A percentile compares a stretch with the other conserved stretches of the same genome.
Evolutionary conservation across 2,113 vertebrate species (phyloP).

Genomic region (pig (Sus scrofa)): T2T-Sscrofa CM000824.6:181598501-181599000

Average conservation of each 20-base stretch:
- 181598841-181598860: not conserved
- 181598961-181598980: not conserved
- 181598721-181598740: not conserved
- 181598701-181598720: not conserved
- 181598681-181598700: not conserved
- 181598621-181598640: not conserved
- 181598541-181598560: not conserved
- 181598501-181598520: not conserved
- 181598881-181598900: not conserved
- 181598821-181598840: not conserved
- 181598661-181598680: not conserved
- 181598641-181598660: not conserved
- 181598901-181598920: conserved; percentile 42
- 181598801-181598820: not conserved
- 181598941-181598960: not conserved
- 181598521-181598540: not conserved
- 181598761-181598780: not conserved
- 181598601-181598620: conserved; percentile 25
- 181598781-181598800: not conserved
- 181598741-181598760: not conserved
- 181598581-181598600: not conserved
- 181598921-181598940: conserved; percentile 4
- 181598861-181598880: not conserved
- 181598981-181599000: conserved; percentile 32
- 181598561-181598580: not conserved